Percentiles rank a stretch among this genome's conserved stretches.
phyloP scores from a whole-genome alignment of 2,888 invertebrate genomes.

The Thereva unica region DNA sequence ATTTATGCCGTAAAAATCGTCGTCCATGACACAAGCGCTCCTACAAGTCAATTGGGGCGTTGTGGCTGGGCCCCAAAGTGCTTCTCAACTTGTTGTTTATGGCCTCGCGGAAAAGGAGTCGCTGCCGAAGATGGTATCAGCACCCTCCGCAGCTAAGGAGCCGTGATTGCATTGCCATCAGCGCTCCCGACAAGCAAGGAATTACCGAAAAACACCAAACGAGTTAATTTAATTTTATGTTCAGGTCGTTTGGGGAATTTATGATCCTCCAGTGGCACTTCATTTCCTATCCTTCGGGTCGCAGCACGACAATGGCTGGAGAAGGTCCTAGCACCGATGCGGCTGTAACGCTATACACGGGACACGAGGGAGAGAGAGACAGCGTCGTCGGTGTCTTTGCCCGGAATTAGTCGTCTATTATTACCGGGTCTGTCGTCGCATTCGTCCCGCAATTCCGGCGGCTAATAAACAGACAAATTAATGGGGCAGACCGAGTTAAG shows the following conservation, averaged over 20 bases:
- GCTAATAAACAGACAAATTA: constrained; percentile 28
- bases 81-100: too few relatives aligned
- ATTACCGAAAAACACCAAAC: constrained; percentile 33
- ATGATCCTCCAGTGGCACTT: constrained; percentile 21
- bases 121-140: constrained; percentile 10
- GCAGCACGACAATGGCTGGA: neutral
- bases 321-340: neutral
- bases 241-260: constrained; percentile 31
- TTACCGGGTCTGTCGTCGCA: constrained; percentile 24
- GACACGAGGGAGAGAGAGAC: too few relatives aligned
- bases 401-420: neutral
- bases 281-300: constrained; percentile 10
- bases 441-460: constrained; percentile 26
- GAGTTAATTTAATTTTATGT: constrained; percentile 36
- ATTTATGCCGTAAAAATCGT: too few relatives aligned
- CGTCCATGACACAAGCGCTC: too few relatives aligned
- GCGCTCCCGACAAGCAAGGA: neutral
- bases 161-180: constrained; percentile 19
- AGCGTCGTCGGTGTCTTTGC: too few relatives aligned
- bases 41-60: too few relatives aligned
- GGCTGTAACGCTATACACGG: neutral
- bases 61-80: too few relatives aligned
- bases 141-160: constrained; percentile 17
- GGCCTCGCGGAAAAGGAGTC: too few relatives aligned
- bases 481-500: constrained; percentile 12